These are phyloP conservation scores for Timema podura DNA, from an alignment of 2,888 invertebrate genomes.

Conservation along the genomic window DNA sequence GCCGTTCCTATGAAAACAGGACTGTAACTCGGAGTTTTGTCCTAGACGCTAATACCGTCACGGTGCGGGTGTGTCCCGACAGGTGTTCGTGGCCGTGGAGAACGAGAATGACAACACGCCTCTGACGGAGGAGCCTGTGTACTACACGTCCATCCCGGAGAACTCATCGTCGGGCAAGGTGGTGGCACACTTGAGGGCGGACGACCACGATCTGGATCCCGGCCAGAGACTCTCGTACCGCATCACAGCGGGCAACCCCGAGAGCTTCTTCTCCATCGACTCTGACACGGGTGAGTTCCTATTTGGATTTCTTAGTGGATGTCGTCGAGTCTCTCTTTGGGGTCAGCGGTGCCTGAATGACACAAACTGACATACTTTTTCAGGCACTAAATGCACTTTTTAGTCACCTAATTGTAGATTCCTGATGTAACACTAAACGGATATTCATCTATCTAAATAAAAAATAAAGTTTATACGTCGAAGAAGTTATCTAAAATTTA, in stretches of 20 bases:
- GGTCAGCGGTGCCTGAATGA: no score
- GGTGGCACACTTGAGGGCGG: slow-evolving; percentile 71
- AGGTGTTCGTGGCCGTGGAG: slow-evolving; percentile 77
- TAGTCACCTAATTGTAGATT: no score
- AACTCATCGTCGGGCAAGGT: slow-evolving; percentile 68
- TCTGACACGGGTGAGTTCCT: slow-evolving; percentile 65
- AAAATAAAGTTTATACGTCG: no score
- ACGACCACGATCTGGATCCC: slow-evolving; percentile 63
- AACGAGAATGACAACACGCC: slow-evolving; percentile 97
- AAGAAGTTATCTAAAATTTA: no score
- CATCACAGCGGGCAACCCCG: slow-evolving; percentile 88
- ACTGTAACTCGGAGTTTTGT: no score
- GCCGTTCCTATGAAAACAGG: no score
- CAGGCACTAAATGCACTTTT: no score
- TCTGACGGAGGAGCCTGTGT: slow-evolving; percentile 79
- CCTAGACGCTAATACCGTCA: no score
- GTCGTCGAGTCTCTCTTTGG: no score
- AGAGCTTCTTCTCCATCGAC: slow-evolving; percentile 86
- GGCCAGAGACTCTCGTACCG: slow-evolving; percentile 67
- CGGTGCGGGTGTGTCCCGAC: slow-evolving; percentile 25
- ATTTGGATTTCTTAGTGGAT: background rate
- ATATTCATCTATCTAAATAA: no score
- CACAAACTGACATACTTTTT: no score
- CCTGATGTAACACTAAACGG: no score
- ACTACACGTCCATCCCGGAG: slow-evolving; percentile 75